Evolutionary conservation across 2,888 invertebrate genomes (phyloP), one percentile per base, ranked within the genome.

Genomic region (Salpingus planirostris): DNA sequence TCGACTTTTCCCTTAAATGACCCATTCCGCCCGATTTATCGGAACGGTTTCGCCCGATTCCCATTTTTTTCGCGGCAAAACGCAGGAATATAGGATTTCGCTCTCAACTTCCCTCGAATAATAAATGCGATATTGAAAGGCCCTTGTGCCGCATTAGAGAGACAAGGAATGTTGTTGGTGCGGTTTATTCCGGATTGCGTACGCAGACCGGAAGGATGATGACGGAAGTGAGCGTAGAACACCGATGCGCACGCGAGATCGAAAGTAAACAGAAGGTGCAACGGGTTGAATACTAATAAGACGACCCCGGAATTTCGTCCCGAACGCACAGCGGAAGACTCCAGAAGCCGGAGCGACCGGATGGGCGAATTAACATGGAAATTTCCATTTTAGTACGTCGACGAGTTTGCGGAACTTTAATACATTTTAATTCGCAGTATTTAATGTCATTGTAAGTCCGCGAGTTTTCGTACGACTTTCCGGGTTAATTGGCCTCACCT

Each of bases 331-430:
- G 8, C 18, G 5, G 18, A 8, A 18, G 18, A 8, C 18, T 5
- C 5, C 18, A 8, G 18, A 31, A 29, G 27, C 21, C 27, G 28
- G 31, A 28, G 38, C 36, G 29, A 29, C 38, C 43, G 31, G 33
- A 33, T 28, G 31, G 34, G 39, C 43, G 52, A 54, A 54, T 56
- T 56, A 57, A 54, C 57, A 47, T 39, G 43, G 29, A 49, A 50
- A 55, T 57, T 55, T 55, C 53, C 55, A 55, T 57, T 54, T 53
- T 52, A 50, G 44, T 50, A 44, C 45, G 50, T 49, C 43, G 45
- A 50, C 44, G 54, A 56, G 54, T 55, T 50, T 50, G 48, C 49
- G 50, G 47, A 56, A 54, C 50, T 57, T 52, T 52, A 53, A 53
- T 53, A 50, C 54, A 49, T 52, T 44, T 46, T 49, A 54, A 55